phyloP scores from a whole-genome alignment of 2,113 vertebrate genomes.

The Oreochromis niloticus region DNA sequence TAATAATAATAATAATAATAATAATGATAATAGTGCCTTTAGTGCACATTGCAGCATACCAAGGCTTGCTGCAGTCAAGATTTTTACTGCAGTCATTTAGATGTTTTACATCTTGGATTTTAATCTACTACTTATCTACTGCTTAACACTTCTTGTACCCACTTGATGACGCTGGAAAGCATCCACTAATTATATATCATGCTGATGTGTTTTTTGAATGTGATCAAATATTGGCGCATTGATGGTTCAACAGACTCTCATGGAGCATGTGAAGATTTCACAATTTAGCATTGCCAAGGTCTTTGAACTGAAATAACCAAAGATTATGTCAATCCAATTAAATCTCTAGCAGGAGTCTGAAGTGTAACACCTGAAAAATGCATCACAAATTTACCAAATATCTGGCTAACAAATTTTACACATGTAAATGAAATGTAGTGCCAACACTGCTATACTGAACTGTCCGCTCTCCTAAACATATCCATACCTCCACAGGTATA shows the following conservation, averaged over 20 bases:
- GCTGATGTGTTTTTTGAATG: neutral
- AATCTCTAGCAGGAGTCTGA: neutral
- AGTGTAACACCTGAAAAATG: neutral
- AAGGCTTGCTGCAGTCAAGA: neutral
- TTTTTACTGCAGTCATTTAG: neutral
- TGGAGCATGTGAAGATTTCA: neutral
- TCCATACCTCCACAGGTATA: no score
- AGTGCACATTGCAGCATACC: no score
- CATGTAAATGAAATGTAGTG: no score
- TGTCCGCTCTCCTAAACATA: no score
- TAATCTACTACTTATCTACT: neutral
- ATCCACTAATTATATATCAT: neutral
- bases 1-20: neutral
- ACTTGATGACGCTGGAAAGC: neutral
- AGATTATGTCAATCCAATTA: neutral
- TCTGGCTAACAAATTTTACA: no score
- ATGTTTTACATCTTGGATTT: neutral
- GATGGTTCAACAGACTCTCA: neutral
- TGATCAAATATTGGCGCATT: neutral
- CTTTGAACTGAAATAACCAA: neutral
- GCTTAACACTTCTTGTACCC: neutral
- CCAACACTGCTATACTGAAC: no score
- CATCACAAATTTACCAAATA: neutral
- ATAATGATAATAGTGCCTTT: neutral
- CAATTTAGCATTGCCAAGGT: neutral